Conservation (phyloP, 1,140 invertebrate genomes). For the Drosophila bocqueti region DNA sequence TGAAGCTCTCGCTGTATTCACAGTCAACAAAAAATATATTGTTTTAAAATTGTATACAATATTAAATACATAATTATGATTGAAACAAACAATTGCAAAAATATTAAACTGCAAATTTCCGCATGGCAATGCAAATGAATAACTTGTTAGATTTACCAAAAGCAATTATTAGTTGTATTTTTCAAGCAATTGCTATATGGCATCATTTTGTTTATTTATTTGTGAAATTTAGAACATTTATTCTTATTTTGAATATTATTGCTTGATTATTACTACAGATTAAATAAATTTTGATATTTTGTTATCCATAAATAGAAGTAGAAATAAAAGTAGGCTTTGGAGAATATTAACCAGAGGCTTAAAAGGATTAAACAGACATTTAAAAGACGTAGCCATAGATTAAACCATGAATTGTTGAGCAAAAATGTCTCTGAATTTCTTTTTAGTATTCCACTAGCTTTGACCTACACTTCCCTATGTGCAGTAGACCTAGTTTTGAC, state of each 20-base stretch:
- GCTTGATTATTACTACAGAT: neutral
- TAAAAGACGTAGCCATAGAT: neutral
- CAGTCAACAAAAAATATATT: constrained; percentile 8
- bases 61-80: neutral
- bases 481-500: constrained; percentile 21
- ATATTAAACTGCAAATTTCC: neutral
- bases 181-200: neutral
- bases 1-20: neutral
- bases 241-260: too few relatives aligned
- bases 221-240: too few relatives aligned
- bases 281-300: neutral
- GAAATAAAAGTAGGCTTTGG: neutral
- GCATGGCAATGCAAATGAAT: neutral
- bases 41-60: neutral
- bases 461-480: neutral
- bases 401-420: neutral
- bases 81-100: neutral
- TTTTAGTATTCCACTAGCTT: neutral
- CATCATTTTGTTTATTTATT: neutral
- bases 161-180: neutral
- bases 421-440: neutral
- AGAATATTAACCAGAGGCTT: neutral
- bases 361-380: neutral
- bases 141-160: constrained; percentile 2
- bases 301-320: neutral